Percentiles rank a stretch among this genome's conserved stretches.
Evolutionary conservation across 1,140 invertebrate species (phyloP).

Genomic region (Hetaerina americana): DNA sequence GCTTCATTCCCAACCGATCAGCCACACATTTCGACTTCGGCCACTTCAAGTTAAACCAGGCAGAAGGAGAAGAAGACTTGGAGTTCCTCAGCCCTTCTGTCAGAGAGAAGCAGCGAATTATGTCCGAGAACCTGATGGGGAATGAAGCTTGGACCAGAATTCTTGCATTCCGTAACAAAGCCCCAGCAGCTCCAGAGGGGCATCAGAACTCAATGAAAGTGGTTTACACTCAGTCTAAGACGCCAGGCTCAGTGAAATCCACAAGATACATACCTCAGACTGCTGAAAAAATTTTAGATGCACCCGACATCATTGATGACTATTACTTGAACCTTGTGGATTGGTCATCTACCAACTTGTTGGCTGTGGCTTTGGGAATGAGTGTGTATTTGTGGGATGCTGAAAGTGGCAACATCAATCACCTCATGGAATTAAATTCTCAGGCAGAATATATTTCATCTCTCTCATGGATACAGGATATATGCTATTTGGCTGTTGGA

Average conservation of each 20-base stretch:
- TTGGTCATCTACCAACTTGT: slow-evolving; percentile 85
- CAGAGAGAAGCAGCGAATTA: slow-evolving; percentile 48
- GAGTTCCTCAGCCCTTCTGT: slow-evolving; percentile 38
- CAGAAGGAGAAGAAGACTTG: slow-evolving; percentile 31
- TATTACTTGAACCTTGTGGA: slow-evolving; percentile 96
- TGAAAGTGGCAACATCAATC: slow-evolving; percentile 71
- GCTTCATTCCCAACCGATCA: slow-evolving; percentile 82
- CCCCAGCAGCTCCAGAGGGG: slow-evolving; percentile 72
- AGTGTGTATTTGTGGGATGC: slow-evolving; percentile 95
- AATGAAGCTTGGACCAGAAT: slow-evolving; percentile 35
- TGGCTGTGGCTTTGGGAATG: slow-evolving; percentile 79
- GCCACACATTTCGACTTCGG: slow-evolving; percentile 82
- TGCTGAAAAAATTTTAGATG: slow-evolving; percentile 90
- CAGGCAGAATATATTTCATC: slow-evolving; percentile 68
- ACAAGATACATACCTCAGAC: slow-evolving; percentile 80
- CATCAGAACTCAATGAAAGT: slow-evolving; percentile 81
- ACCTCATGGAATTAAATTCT: slow-evolving; percentile 67
- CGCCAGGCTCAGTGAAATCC: slow-evolving; percentile 58
- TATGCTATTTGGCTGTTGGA: slow-evolving; percentile 78
- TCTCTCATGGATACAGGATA: slow-evolving; percentile 81
- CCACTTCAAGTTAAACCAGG: slow-evolving; percentile 53
- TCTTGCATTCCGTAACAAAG: slow-evolving; percentile 72
- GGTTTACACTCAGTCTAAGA: slow-evolving; percentile 77
- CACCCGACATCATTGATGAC: slow-evolving; percentile 92
- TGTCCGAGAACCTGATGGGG: slow-evolving; percentile 61